Evolutionary conservation across 2,888 invertebrate genomes (phyloP).

Genomic region (Amphimallon solstitiale): DNA sequence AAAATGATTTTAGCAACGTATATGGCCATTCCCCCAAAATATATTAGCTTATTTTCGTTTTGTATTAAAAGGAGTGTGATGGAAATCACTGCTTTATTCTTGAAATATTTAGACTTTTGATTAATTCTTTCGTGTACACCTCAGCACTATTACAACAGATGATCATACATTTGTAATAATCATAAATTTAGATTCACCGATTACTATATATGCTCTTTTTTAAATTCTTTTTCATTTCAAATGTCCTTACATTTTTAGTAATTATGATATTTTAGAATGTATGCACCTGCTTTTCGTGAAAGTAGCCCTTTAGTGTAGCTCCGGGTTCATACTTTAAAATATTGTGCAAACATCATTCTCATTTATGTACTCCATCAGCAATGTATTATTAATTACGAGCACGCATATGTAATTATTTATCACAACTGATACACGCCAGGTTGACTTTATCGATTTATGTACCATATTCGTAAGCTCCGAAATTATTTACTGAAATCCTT

Average conservation of each 20-base stretch:
- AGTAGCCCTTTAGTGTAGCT: conserved; percentile 21
- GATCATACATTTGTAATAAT: no score
- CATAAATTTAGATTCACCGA: no score
- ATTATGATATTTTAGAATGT: conserved; percentile 15
- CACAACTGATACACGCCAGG: background rate
- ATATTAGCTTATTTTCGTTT: no score
- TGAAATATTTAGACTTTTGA: no score
- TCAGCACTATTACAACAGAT: no score
- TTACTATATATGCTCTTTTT: no score
- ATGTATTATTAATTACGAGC: conserved; percentile 1
- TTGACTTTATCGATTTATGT: conserved; percentile 3
- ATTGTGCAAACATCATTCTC: background rate
- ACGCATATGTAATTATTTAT: conserved; percentile 11
- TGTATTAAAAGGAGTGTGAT: no score
- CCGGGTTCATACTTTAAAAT: conserved; percentile 4
- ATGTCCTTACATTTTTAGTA: background rate
- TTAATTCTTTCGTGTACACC: no score
- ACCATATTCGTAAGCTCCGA: background rate
- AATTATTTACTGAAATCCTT: background rate
- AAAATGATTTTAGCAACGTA: no score
- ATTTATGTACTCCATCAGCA: background rate
- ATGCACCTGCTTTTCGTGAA: conserved; percentile 24
- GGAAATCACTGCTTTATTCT: no score
- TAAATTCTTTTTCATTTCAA: no score
- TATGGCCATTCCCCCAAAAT: no score